These are phyloP conservation scores for Fukomys damarensis DNA, from an alignment of 2,113 vertebrate species.

Conservation along the genomic window DNA sequence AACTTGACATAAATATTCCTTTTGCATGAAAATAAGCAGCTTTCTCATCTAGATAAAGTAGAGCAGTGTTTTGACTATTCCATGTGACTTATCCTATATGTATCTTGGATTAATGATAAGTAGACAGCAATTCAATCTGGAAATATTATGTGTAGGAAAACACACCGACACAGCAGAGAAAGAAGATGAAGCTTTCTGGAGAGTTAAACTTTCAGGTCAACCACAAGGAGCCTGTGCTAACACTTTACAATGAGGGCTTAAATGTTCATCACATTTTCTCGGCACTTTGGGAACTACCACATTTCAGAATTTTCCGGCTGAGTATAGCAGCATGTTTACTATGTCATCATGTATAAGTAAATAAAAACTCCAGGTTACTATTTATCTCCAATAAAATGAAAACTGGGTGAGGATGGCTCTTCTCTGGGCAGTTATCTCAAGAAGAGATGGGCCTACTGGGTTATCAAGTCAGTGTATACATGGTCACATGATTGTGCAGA, in stretches of 20 bases:
- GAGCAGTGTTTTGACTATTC: constrained; percentile 81
- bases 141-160: background rate
- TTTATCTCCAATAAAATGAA: background rate
- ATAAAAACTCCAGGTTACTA: background rate
- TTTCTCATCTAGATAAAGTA: constrained; percentile 84
- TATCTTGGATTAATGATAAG: background rate
- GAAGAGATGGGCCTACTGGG: background rate
- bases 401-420: background rate
- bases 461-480: background rate
- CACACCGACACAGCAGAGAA: background rate
- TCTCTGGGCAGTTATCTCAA: background rate
- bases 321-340: background rate
- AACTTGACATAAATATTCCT: constrained; percentile 82
- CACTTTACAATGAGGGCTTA: background rate
- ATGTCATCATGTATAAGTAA: background rate
- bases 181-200: background rate
- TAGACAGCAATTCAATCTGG: background rate
- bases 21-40: constrained; percentile 83
- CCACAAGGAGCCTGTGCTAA: background rate
- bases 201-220: background rate
- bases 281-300: background rate
- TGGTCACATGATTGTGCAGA: background rate
- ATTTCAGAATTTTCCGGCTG: background rate
- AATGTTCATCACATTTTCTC: background rate
- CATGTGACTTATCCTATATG: constrained; percentile 79